A percentile compares a stretch with the other conserved stretches of the same genome.
These are phyloP conservation scores for Sclerodermus sp. DNA, from an alignment of 2,888 invertebrate genomes.

Conservation along the genomic window DNA sequence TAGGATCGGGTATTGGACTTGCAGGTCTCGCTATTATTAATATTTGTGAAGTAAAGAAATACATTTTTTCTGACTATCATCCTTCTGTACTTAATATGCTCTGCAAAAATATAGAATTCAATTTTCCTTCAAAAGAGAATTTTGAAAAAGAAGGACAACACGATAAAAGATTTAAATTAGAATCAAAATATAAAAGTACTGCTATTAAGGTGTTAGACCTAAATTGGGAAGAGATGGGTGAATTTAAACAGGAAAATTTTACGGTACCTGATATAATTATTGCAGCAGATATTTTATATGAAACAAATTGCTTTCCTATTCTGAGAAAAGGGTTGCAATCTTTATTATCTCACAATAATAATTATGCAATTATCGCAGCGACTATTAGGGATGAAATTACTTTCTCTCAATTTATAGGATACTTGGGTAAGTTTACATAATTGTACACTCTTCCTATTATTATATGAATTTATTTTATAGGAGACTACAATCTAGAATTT, in stretches of 20 bases:
- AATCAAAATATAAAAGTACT: constrained; percentile 19
- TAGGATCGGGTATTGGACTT: constrained; percentile 78
- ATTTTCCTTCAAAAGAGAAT: constrained; percentile 53
- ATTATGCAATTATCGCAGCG: constrained; percentile 61
- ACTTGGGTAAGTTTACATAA: constrained; percentile 58
- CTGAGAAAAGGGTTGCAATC: constrained; percentile 58
- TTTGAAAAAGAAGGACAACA: constrained; percentile 5
- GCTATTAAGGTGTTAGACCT: constrained; percentile 52
- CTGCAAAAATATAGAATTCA: constrained; percentile 66
- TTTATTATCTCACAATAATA: constrained; percentile 45
- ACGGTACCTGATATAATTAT: constrained; percentile 59
- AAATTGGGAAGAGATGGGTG: constrained; percentile 60
- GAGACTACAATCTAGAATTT: constrained; percentile 31
- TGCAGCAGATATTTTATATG: constrained; percentile 67
- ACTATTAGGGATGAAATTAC: constrained; percentile 71
- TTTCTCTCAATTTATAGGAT: constrained; percentile 61
- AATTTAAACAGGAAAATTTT: constrained; percentile 31
- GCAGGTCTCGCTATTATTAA: constrained; percentile 68
- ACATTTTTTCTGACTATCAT: constrained; percentile 74
- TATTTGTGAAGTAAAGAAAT: constrained; percentile 60
- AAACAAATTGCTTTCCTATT: constrained; percentile 60
- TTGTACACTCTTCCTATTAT: neutral
- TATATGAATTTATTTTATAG: constrained; percentile 22
- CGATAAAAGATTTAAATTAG: constrained; percentile 20
- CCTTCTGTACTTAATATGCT: constrained; percentile 66